Conservation (phyloP, 2,888 invertebrate genomes). For the Zele albiditarsus region DNA sequence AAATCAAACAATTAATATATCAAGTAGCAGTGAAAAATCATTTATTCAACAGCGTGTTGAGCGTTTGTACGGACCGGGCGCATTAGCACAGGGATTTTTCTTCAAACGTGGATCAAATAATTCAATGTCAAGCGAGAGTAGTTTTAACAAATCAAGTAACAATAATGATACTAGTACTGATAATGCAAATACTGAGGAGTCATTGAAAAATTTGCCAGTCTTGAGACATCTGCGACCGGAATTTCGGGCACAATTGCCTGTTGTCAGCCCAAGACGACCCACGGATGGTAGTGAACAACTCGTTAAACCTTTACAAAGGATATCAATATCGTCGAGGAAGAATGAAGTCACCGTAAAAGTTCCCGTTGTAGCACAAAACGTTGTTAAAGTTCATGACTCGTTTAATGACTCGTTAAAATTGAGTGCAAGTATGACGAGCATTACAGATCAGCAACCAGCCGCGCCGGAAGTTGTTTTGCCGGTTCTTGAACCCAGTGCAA, state of each 20-base stretch:
- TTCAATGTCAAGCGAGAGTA: conserved; percentile 64
- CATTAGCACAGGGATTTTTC: conserved; percentile 89
- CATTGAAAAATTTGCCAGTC: conserved; percentile 79
- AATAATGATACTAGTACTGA: conserved; percentile 64
- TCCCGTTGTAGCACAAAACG: conserved; percentile 31
- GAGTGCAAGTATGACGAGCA: conserved; percentile 63
- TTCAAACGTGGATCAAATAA: conserved; percentile 67
- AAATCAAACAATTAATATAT: conserved; percentile 55
- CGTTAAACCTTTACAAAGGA: conserved; percentile 66
- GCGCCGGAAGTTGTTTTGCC: conserved; percentile 73
- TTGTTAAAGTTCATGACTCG: conserved; percentile 45
- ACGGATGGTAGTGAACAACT: conserved; percentile 70
- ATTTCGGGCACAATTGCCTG: conserved; percentile 87
- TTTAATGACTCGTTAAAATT: conserved; percentile 55
- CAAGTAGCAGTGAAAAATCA: conserved; percentile 73
- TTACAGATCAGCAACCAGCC: conserved; percentile 72
- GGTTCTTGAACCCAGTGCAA: conserved; percentile 64
- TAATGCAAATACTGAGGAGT: conserved; percentile 65
- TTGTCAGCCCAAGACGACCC: conserved; percentile 71
- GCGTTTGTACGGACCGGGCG: conserved; percentile 89
- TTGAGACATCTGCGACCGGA: conserved; percentile 88
- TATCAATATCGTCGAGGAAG: conserved; percentile 55
- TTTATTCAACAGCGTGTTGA: conserved; percentile 93
- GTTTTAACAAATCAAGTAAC: conserved; percentile 61
- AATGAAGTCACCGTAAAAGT: conserved; percentile 56